These are phyloP conservation scores for Pheosia gnoma DNA, from an alignment of 2,888 invertebrate genomes.

Conservation along the genomic window DNA sequence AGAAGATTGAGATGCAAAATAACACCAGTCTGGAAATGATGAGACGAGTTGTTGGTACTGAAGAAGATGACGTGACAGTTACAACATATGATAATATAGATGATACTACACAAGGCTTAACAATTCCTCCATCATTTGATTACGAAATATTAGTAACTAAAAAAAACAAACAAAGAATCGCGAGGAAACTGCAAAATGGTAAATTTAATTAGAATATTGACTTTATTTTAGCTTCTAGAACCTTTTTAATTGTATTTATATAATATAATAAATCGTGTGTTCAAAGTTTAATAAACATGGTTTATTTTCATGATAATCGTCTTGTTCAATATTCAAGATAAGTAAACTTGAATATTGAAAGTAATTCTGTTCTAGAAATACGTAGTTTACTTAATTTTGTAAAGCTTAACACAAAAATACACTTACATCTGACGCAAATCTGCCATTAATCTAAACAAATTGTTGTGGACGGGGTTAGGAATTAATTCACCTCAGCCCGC, in stretches of 20 bases:
- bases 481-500: constrained; percentile 32
- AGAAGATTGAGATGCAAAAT: constrained; percentile 63
- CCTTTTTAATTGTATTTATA: neutral
- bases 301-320: too few relatives aligned
- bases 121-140: constrained; percentile 5
- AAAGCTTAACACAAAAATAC: constrained; percentile 3
- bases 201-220: constrained; percentile 36
- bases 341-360: neutral
- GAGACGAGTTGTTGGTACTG: constrained; percentile 37
- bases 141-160: constrained; percentile 33
- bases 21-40: constrained; percentile 61
- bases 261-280: too few relatives aligned
- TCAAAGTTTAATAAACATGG: too few relatives aligned
- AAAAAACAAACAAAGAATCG: constrained; percentile 46
- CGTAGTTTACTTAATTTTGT: neutral
- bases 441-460: constrained; percentile 1
- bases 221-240: neutral
- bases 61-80: constrained; percentile 18
- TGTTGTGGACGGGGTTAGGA: constrained; percentile 7
- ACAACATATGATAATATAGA: constrained; percentile 6
- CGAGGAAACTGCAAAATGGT: constrained; percentile 41
- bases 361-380: neutral
- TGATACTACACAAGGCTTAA: constrained; percentile 7
- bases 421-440: constrained; percentile 1
- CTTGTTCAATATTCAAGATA: too few relatives aligned